phyloP scores from a whole-genome alignment of 1,140 invertebrate genomes.

The Sinella curviseta region DNA sequence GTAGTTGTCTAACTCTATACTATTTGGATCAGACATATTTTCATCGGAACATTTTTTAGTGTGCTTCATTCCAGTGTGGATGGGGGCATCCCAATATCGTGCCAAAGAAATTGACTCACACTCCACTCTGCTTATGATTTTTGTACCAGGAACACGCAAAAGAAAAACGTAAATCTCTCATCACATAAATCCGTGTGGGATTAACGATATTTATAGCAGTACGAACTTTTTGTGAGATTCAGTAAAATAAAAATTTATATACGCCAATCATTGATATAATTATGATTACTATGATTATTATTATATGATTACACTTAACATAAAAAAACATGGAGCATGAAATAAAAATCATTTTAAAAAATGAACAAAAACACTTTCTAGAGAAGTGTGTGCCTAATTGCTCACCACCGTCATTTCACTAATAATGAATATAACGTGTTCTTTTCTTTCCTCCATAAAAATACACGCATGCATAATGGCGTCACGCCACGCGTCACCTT shows the following conservation, averaged over 20 bases:
- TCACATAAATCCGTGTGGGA: not conserved
- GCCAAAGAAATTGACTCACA: constrained; percentile 8
- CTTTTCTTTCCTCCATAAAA: no score
- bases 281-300: not conserved
- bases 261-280: not conserved
- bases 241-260: not conserved
- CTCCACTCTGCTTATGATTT: not conserved
- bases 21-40: not conserved
- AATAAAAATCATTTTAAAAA: no score
- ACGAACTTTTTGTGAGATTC: constrained; percentile 9
- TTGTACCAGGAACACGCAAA: not conserved
- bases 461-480: no score
- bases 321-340: no score
- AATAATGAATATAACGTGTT: no score
- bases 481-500: no score
- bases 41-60: not conserved
- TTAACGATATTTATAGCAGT: not conserved
- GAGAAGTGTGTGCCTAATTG: no score
- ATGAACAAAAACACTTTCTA: no score
- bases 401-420: no score
- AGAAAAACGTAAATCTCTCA: not conserved
- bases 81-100: not conserved
- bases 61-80: not conserved
- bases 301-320: no score
- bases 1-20: no score